Percentiles rank a stretch among this genome's conserved stretches.
Evolutionary conservation across 2,888 invertebrate genomes (phyloP).

Genomic region (Dysmachus trigonus): DNA sequence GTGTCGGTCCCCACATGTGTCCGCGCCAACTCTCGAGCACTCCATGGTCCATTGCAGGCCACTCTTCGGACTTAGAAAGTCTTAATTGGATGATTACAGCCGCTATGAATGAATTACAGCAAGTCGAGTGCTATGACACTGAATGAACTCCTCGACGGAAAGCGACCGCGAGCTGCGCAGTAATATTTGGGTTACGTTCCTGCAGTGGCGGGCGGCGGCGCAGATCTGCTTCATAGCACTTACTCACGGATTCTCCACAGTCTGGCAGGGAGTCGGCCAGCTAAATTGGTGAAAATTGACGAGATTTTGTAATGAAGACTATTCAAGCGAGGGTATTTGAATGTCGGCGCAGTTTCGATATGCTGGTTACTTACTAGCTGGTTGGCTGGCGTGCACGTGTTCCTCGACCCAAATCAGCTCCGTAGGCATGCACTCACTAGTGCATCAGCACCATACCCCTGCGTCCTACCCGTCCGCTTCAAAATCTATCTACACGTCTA

Average conservation of each 20-base stretch:
- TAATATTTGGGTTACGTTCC: slow-evolving; percentile 36
- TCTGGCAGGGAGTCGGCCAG: background rate
- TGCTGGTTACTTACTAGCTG: slow-evolving; percentile 1
- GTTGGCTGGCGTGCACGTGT: slow-evolving; percentile 18
- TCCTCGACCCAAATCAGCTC: slow-evolving; percentile 4
- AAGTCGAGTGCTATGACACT: slow-evolving; percentile 31
- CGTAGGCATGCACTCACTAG: background rate
- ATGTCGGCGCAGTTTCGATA: background rate
- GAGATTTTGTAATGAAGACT: slow-evolving; percentile 35
- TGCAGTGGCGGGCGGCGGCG: background rate
- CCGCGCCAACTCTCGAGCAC: background rate
- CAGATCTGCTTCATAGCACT: background rate
- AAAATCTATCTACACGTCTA: background rate
- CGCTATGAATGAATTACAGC: slow-evolving; percentile 39
- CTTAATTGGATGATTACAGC: slow-evolving; percentile 41
- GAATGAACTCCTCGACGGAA: slow-evolving; percentile 29
- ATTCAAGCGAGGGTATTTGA: background rate
- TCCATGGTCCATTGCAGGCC: slow-evolving; percentile 1
- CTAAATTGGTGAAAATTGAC: slow-evolving; percentile 40
- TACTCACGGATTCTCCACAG: background rate
- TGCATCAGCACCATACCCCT: background rate
- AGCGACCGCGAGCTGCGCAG: background rate
- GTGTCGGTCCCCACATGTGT: background rate
- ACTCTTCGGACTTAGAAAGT: slow-evolving; percentile 1
- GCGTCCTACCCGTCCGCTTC: background rate